phyloP scores from a whole-genome alignment of 2,113 vertebrate species.

The Siniperca chuatsi region DNA sequence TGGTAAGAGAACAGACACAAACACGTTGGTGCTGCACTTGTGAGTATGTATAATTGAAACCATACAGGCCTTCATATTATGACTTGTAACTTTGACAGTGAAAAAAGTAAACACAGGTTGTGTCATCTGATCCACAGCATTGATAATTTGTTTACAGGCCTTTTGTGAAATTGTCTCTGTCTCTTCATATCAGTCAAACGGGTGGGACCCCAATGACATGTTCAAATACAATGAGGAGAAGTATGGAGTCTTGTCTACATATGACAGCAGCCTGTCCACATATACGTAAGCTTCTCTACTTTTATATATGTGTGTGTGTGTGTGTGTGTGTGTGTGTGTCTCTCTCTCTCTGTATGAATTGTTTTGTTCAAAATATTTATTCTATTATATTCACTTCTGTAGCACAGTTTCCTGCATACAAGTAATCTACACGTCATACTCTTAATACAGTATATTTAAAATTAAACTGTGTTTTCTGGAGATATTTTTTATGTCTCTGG shows the following conservation, averaged over 20 bases:
- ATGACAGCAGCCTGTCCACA: slow-evolving; percentile 98
- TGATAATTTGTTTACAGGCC: background rate
- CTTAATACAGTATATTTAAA: background rate
- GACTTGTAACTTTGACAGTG: background rate
- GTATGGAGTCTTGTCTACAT: slow-evolving; percentile 97
- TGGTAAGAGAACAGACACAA: slow-evolving; percentile 80
- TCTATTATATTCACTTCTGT: background rate
- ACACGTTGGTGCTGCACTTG: background rate
- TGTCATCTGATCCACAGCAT: slow-evolving; percentile 21
- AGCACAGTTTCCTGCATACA: background rate
- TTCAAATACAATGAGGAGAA: slow-evolving; percentile 99
- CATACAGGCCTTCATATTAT: background rate
- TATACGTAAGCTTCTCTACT: slow-evolving; percentile 92
- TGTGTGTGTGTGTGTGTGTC: background rate
- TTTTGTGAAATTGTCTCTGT: slow-evolving; percentile 1
- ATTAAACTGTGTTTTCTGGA: background rate
- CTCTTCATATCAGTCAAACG: slow-evolving; percentile 90
- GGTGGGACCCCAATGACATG: slow-evolving; percentile 99
- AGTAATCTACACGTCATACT: background rate
- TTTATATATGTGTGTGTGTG: no score
- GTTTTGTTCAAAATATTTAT: background rate
- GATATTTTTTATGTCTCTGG: background rate
- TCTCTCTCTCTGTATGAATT: background rate
- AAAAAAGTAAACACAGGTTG: background rate
- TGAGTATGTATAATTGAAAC: background rate